phyloP scores from a whole-genome alignment of 2,888 invertebrate genomes.

The Blastobasis adustella region DNA sequence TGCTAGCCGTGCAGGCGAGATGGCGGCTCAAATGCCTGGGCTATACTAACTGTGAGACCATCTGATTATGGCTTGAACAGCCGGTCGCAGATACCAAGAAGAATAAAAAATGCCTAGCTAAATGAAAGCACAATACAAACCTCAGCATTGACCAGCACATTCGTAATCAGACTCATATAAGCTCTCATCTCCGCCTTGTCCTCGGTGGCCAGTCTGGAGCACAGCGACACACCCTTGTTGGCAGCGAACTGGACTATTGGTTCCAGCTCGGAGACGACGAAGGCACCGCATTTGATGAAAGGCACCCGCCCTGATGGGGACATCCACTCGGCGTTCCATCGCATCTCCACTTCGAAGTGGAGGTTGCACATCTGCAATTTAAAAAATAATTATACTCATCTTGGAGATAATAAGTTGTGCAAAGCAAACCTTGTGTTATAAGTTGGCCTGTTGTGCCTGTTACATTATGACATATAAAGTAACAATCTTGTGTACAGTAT shows the following conservation, averaged over 20 bases:
- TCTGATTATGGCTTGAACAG: too few species aligned
- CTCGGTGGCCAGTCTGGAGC: conserved; percentile 79
- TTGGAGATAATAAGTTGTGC: too few species aligned
- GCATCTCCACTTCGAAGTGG: conserved; percentile 85
- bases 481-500: too few species aligned
- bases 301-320: conserved; percentile 96
- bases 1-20: too few species aligned
- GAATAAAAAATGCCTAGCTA: too few species aligned
- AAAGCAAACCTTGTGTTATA: too few species aligned
- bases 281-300: conserved; percentile 92
- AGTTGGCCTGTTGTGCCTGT: too few species aligned
- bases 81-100: too few species aligned
- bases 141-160: conserved; percentile 93
- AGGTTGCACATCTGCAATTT: conserved; percentile 87
- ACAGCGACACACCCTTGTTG: conserved; percentile 87
- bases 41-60: too few species aligned
- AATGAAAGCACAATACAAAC: conserved; percentile 44
- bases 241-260: conserved; percentile 92
- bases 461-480: too few species aligned
- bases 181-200: conserved; percentile 95
- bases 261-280: conserved; percentile 92
- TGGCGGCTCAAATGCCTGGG: too few species aligned
- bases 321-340: conserved; percentile 96
- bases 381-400: too few species aligned
- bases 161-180: conserved; percentile 92